These are phyloP conservation scores for Lichenostomus cassidix DNA, from an alignment of 2,113 vertebrate species.

Conservation along the genomic window DNA sequence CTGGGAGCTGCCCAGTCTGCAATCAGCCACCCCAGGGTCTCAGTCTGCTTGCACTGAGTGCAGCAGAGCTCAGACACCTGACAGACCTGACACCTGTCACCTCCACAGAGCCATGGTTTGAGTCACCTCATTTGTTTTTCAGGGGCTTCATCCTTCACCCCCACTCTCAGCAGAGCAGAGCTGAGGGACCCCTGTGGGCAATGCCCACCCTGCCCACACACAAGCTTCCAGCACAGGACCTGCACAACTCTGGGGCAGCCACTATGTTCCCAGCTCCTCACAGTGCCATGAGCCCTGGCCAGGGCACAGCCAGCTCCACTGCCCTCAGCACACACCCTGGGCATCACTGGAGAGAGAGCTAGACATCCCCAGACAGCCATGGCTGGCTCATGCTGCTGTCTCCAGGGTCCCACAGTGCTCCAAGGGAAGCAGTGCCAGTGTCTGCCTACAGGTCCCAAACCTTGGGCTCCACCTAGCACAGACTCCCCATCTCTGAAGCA, in stretches of 20 bases:
- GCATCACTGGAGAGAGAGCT: accelerated
- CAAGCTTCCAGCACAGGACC: accelerated
- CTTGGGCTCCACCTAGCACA: not conserved
- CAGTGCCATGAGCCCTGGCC: accelerated
- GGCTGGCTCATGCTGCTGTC: accelerated
- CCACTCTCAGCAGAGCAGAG: accelerated
- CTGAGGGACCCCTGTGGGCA: not conserved
- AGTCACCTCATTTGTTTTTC: not conserved
- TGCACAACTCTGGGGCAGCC: accelerated
- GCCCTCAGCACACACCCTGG: not conserved
- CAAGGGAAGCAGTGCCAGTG: accelerated
- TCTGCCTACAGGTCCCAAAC: not conserved
- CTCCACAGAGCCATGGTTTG: accelerated
- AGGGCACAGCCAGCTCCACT: not conserved
- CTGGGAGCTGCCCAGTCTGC: not conserved
- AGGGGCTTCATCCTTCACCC: not conserved
- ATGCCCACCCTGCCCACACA: accelerated
- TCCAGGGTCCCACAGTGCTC: not conserved
- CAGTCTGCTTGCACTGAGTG: not conserved
- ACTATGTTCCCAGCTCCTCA: accelerated
- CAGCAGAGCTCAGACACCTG: not conserved
- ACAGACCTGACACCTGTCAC: not conserved
- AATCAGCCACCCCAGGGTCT: not conserved
- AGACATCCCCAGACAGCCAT: not conserved
- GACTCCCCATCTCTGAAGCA: not conserved